A percentile compares a stretch with the other conserved stretches of the same genome.
Evolutionary conservation across 1,140 invertebrate species (phyloP).

Genomic region (Megalopta genalis): DNA sequence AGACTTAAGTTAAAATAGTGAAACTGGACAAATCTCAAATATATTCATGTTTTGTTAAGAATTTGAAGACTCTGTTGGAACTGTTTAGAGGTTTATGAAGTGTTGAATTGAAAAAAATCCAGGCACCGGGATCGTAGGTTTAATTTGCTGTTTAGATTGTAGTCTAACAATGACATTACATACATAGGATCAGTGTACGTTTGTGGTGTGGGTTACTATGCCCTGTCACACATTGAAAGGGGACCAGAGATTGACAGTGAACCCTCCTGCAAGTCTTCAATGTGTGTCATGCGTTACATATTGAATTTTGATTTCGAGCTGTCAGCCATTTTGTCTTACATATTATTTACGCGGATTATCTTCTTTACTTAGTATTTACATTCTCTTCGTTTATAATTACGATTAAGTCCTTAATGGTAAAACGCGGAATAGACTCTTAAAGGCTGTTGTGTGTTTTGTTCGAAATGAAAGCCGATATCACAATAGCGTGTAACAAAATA

Average conservation of each 20-base stretch:
- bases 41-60: too few relatives aligned
- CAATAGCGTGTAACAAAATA: conserved; percentile 36
- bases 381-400: conserved; percentile 24
- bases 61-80: too few relatives aligned
- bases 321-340: conserved; percentile 60
- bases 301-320: conserved; percentile 71
- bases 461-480: conserved; percentile 26
- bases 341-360: conserved; percentile 20
- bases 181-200: neutral
- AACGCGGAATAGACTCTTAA: conserved; percentile 19
- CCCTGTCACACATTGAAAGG: conserved; percentile 62
- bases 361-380: conserved; percentile 32
- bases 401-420: conserved; percentile 43
- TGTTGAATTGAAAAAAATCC: too few relatives aligned
- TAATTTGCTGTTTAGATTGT: too few relatives aligned
- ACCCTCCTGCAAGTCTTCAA: conserved; percentile 41
- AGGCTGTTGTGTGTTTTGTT: conserved; percentile 5
- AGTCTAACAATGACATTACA: too few relatives aligned
- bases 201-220: conserved; percentile 51
- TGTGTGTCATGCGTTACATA: conserved; percentile 55
- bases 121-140: too few relatives aligned
- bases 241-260: conserved; percentile 34
- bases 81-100: too few relatives aligned
- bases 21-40: too few relatives aligned
- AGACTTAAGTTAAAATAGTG: too few relatives aligned